These are phyloP conservation scores for Cirrhinus mrigala DNA, from an alignment of 2,797 vertebrate species.

Conservation along the genomic window DNA sequence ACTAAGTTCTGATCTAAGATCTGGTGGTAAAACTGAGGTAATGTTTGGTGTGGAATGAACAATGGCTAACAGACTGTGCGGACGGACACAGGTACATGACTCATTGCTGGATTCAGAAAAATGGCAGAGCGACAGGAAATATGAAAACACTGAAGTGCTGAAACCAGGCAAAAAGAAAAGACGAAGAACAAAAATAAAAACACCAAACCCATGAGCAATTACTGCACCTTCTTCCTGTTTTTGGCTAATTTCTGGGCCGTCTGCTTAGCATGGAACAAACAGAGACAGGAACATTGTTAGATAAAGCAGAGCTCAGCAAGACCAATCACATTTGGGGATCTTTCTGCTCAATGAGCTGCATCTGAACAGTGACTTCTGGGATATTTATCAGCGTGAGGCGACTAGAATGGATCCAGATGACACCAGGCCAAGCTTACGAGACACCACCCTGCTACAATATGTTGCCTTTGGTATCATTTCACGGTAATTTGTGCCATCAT, in stretches of 20 bases:
- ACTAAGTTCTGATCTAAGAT: background rate
- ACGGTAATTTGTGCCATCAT: background rate
- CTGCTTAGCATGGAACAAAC: constrained; percentile 94
- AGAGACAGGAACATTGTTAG: constrained; percentile 92
- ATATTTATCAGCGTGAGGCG: background rate
- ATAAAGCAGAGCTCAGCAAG: constrained; percentile 63
- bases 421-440: constrained; percentile 32
- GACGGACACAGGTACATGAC: constrained; percentile 63
- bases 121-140: constrained; percentile 61
- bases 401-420: constrained; percentile 2
- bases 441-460: constrained; percentile 19
- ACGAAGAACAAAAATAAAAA: constrained; percentile 70
- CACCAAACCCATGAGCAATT: constrained; percentile 67
- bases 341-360: background rate
- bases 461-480: background rate
- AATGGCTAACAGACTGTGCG: constrained; percentile 73
- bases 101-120: constrained; percentile 89
- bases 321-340: constrained; percentile 31
- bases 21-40: constrained; percentile 55
- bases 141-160: constrained; percentile 69
- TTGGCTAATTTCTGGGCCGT: constrained; percentile 98
- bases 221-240: constrained; percentile 99
- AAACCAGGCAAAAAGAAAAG: constrained; percentile 61
- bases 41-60: constrained; percentile 78
- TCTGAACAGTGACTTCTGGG: constrained; percentile 9